Percentiles rank a stretch among this genome's conserved stretches.
Conservation (phyloP, 1,140 invertebrate genomes). For the Lepidurus apus region DNA sequence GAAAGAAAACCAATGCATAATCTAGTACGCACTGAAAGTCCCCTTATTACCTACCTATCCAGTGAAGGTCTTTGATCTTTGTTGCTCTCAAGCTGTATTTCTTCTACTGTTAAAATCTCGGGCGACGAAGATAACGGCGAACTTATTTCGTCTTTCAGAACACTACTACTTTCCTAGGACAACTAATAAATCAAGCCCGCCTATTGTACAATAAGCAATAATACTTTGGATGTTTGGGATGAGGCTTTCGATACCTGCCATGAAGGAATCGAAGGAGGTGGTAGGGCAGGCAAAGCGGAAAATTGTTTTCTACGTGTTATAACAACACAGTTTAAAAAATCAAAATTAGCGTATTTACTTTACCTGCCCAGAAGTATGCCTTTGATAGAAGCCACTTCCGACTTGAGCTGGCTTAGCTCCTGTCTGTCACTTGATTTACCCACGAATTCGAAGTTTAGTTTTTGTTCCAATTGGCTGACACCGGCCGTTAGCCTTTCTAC, state of each 20-base stretch:
- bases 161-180: slow-evolving; percentile 45
- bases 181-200: neutral
- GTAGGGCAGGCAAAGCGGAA: slow-evolving; percentile 51
- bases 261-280: slow-evolving; percentile 65
- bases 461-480: slow-evolving; percentile 42
- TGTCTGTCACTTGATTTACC: slow-evolving; percentile 42
- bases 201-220: slow-evolving; percentile 38
- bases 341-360: neutral
- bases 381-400: slow-evolving; percentile 68
- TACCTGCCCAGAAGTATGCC: slow-evolving; percentile 67
- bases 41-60: neutral
- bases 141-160: slow-evolving; percentile 26
- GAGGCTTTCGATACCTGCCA: slow-evolving; percentile 58
- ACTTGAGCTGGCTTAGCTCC: slow-evolving; percentile 61
- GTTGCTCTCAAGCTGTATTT: neutral
- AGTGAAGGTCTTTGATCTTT: neutral
- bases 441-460: neutral
- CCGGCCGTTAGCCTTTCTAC: slow-evolving; percentile 51
- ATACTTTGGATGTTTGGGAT: slow-evolving; percentile 43
- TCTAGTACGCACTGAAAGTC: neutral
- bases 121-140: slow-evolving; percentile 30
- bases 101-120: slow-evolving; percentile 29
- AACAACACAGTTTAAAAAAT: neutral
- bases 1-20: neutral
- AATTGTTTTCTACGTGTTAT: slow-evolving; percentile 63